A percentile compares a stretch with the other conserved stretches of the same genome.
phyloP scores from a whole-genome alignment of 2,888 invertebrate species.

The Ashinkailepas kermadecensis region DNA sequence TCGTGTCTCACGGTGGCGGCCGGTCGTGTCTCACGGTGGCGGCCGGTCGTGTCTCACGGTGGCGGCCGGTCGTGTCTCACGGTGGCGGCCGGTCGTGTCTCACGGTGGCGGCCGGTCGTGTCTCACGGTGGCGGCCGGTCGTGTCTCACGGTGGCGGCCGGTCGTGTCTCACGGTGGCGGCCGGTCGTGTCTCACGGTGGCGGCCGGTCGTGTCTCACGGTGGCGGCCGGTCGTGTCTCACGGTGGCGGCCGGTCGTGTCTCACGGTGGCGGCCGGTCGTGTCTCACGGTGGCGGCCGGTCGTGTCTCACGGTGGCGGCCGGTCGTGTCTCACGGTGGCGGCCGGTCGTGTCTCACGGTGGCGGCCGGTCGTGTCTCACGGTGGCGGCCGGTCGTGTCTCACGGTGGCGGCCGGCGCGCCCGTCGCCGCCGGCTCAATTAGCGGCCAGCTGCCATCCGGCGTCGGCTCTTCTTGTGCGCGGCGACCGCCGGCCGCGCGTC shows the following conservation, averaged over 20 bases:
- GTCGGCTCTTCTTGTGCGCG: background rate
- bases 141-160: background rate
- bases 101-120: background rate
- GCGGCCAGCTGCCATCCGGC: conserved; percentile 2
- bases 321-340: background rate
- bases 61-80: background rate
- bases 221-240: background rate
- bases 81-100: background rate
- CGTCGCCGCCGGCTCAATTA: background rate
- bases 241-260: background rate
- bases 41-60: background rate
- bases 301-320: background rate
- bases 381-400: background rate
- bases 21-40: background rate
- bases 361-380: background rate
- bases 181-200: background rate
- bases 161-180: background rate
- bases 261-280: background rate
- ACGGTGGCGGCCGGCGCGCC: background rate
- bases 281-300: background rate
- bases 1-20: background rate
- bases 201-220: background rate
- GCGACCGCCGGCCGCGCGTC: background rate
- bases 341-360: background rate
- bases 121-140: background rate